Conservation (phyloP, 2,113 vertebrate species). For the Gasterosteus nipponicus region DNA sequence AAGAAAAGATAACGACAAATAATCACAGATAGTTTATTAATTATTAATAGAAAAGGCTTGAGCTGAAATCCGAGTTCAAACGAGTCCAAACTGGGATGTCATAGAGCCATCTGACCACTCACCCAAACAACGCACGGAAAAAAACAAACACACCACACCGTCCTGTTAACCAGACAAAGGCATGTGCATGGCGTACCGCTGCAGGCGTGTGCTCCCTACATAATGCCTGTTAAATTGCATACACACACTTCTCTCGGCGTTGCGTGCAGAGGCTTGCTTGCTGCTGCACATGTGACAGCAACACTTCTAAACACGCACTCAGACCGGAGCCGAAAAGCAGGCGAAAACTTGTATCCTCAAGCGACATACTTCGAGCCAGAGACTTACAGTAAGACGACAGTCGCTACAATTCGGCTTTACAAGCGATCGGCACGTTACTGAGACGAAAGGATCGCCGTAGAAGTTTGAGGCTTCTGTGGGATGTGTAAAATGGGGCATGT, state of each 20-base stretch:
- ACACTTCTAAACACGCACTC: neutral
- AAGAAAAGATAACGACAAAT: neutral
- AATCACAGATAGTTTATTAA: neutral
- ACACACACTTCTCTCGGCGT: neutral
- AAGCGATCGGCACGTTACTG: neutral
- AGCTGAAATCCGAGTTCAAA: neutral
- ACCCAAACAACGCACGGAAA: neutral
- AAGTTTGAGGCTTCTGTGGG: too few species aligned
- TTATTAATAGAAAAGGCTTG: too few species aligned
- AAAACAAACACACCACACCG: constrained; percentile 5
- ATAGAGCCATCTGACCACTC: constrained; percentile 15
- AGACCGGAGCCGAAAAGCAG: neutral
- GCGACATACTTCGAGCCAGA: neutral
- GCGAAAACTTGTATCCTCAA: constrained; percentile 15
- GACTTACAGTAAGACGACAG: neutral
- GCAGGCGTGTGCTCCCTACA: constrained; percentile 48
- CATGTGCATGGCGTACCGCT: constrained; percentile 17
- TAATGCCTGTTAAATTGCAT: constrained; percentile 11
- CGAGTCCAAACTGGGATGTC: neutral
- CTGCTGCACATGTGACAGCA: constrained; percentile 18
- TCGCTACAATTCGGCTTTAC: neutral
- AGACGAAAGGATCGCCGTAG: neutral
- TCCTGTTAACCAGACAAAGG: constrained; percentile 29
- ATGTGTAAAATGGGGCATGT: neutral
- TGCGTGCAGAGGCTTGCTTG: constrained; percentile 54